Evolutionary conservation across 2,113 vertebrate genomes (phyloP).

Genomic region (Dasyornis broadbenti): DNA sequence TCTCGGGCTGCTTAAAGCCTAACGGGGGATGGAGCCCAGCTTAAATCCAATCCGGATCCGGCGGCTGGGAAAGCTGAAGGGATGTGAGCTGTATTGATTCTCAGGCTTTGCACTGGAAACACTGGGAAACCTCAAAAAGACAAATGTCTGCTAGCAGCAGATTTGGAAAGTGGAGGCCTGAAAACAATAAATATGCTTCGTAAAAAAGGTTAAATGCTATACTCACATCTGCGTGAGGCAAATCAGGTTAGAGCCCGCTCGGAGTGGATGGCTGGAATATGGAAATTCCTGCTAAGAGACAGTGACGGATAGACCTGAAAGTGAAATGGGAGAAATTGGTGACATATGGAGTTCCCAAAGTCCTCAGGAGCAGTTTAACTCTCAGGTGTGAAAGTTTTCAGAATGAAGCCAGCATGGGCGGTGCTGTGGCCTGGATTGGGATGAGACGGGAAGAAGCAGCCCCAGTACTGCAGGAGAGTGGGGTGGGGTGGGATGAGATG

Average conservation of each 20-base stretch:
- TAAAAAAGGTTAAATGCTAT: conserved; percentile 26
- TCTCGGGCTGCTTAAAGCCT: background rate
- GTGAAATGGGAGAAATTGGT: background rate
- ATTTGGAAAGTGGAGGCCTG: background rate
- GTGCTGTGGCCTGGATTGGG: background rate
- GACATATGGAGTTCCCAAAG: background rate
- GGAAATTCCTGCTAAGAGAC: conserved; percentile 8
- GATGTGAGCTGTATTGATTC: background rate
- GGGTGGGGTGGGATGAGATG: background rate
- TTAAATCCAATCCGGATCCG: conserved; percentile 3
- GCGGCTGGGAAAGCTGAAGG: background rate
- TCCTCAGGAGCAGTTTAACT: background rate
- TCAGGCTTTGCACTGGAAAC: background rate
- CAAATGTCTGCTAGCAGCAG: background rate
- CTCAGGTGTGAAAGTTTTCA: background rate
- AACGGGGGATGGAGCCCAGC: background rate
- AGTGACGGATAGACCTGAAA: conserved; percentile 4
- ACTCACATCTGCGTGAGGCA: background rate
- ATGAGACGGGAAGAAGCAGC: background rate
- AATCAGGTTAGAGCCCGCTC: background rate
- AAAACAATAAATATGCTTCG: conserved; percentile 7
- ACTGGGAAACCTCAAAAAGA: background rate
- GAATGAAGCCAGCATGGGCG: accelerated
- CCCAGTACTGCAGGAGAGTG: too few species aligned
- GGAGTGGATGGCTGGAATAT: background rate